Base-by-base conservation (phyloP, 2,888 invertebrate genomes). In the Drosophila kanekoi region DNA sequence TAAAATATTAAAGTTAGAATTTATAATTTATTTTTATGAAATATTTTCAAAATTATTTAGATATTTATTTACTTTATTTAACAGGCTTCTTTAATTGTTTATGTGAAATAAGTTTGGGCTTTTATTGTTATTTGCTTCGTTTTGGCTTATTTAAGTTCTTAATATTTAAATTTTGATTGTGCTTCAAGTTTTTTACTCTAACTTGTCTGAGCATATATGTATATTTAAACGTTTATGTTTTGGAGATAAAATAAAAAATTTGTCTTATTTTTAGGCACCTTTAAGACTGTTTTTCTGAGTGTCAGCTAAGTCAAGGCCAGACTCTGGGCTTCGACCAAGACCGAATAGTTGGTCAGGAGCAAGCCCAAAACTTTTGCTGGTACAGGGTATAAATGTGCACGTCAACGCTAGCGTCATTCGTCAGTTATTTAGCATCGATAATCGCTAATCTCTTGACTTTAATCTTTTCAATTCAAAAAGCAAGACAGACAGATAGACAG, bases 351-450 rank as follows among this genome's bases (percentile, higher is more conserved):
- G 6, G 4, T 53, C 8, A 8, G 16, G 20, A 40, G 0, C 33
- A 43, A 14, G n/a, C 20, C 20, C 20, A 13, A 10, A 28, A 13
- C 20, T 44, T 20, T 37, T 35, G 11, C 5, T 44, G 5, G n/a
- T 48, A 37, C 32, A 58, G 73, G 73, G 73, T 57, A 61, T 57
- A 40, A 1, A 18, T 3, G 35, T 53, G 48, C 37, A 38, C 52
- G 62, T 57, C 51, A 51, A 38, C 38, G 38, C 13, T 6, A 51
- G 38, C 51, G 51, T 51, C 68, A 53, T 49, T 43, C 48, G 35
- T 20, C 37, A 38, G 37, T n/a, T 33, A 56, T 20, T 72, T 57
- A 28, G 38, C 60, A 73, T 58, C 67, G 61, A 54, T 54, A 47
- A 52, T 54, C 47, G 16, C 10, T 43, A 51, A 72, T 73, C 63